Percentiles rank a stretch among this genome's conserved stretches.
Conservation (phyloP, 2,113 vertebrate genomes). For the Leptodactylus fuscus region DNA sequence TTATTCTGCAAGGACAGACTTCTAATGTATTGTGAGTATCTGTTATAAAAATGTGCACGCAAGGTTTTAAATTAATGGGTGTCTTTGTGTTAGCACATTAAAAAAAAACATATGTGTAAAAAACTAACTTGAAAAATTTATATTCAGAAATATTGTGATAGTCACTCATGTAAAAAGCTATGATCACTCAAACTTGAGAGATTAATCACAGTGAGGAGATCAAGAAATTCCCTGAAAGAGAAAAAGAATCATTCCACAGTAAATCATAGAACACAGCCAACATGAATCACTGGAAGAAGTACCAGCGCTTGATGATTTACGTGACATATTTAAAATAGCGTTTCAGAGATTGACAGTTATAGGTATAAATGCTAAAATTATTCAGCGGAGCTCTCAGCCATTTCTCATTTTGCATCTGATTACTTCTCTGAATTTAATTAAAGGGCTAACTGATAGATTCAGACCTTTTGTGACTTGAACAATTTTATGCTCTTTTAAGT, state of each 20-base stretch:
- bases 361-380: slow-evolving; percentile 74
- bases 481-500: slow-evolving; percentile 61
- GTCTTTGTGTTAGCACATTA: slow-evolving; percentile 64
- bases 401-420: slow-evolving; percentile 70
- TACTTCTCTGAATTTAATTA: slow-evolving; percentile 73
- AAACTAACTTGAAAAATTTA: slow-evolving; percentile 57
- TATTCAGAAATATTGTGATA: slow-evolving; percentile 65
- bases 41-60: slow-evolving; percentile 46
- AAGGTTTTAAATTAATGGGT: slow-evolving; percentile 67
- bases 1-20: slow-evolving; percentile 49
- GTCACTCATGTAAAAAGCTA: slow-evolving; percentile 67
- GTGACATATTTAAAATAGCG: slow-evolving; percentile 68
- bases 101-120: slow-evolving; percentile 56
- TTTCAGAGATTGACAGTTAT: slow-evolving; percentile 69
- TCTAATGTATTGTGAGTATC: slow-evolving; percentile 54
- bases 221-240: slow-evolving; percentile 65
- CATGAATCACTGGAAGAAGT: slow-evolving; percentile 69
- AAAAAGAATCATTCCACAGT: slow-evolving; percentile 72
- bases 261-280: slow-evolving; percentile 68
- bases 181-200: slow-evolving; percentile 68
- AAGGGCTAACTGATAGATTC: slow-evolving; percentile 65
- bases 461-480: slow-evolving; percentile 65
- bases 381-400: slow-evolving; percentile 66
- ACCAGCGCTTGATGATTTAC: slow-evolving; percentile 68
- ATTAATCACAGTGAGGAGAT: slow-evolving; percentile 70